phyloP scores from a whole-genome alignment of 2,888 invertebrate species.

The Nyleta sp. region DNA sequence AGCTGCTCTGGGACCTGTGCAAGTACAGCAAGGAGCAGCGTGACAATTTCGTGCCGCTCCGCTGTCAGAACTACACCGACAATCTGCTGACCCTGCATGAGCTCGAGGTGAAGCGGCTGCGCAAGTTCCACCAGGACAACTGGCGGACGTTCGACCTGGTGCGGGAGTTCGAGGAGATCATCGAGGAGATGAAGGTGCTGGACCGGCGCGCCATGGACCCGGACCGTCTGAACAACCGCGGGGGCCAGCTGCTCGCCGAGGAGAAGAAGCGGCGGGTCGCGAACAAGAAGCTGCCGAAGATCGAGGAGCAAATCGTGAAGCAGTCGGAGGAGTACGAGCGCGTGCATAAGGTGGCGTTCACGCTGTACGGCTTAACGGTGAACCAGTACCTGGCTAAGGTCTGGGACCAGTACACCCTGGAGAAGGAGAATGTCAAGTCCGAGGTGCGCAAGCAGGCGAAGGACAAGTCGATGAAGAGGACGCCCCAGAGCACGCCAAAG shows the following conservation, averaged over 20 bases:
- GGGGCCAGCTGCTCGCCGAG: constrained; percentile 92
- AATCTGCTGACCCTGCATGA: constrained; percentile 92
- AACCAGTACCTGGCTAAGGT: constrained; percentile 85
- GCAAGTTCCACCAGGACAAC: constrained; percentile 86
- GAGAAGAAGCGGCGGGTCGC: constrained; percentile 94
- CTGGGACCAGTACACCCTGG: constrained; percentile 86
- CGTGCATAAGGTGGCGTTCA: constrained; percentile 84
- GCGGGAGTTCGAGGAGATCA: constrained; percentile 87
- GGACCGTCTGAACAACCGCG: constrained; percentile 92
- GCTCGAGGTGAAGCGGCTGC: constrained; percentile 88
- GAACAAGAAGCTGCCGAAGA: constrained; percentile 88
- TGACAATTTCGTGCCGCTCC: constrained; percentile 86
- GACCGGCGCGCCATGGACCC: constrained; percentile 91
- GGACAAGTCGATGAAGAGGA: constrained; percentile 77
- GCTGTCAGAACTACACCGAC: constrained; percentile 89
- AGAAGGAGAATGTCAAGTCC: constrained; percentile 79
- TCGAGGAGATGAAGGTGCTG: constrained; percentile 89
- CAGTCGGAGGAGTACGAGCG: constrained; percentile 82
- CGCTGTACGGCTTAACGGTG: constrained; percentile 86
- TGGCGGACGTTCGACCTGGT: constrained; percentile 85
- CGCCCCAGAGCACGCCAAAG: constrained; percentile 76
- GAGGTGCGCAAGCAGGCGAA: constrained; percentile 83
- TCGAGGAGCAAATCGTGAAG: constrained; percentile 86
- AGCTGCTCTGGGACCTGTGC: constrained; percentile 90
- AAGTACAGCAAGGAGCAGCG: constrained; percentile 87